Evolutionary conservation across 1,140 invertebrate species (phyloP).

Genomic region (Hormaphis cornu): DNA sequence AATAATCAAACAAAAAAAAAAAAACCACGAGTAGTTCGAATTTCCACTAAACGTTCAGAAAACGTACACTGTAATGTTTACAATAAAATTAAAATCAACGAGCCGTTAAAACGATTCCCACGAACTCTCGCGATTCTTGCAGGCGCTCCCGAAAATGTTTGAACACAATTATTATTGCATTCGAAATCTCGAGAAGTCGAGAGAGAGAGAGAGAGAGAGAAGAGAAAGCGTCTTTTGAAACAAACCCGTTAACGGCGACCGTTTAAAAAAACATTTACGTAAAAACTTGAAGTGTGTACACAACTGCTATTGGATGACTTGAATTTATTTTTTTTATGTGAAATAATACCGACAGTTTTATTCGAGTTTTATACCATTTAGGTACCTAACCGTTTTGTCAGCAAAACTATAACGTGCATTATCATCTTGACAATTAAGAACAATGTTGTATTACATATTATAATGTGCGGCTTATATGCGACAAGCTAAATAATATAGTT

Average conservation of each 20-base stretch:
- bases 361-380: not conserved
- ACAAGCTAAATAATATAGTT: too few species aligned
- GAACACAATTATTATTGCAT: not conserved
- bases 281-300: not conserved
- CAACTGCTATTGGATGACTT: not conserved
- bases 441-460: too few species aligned
- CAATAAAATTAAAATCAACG: not conserved
- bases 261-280: not conserved
- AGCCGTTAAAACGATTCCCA: conserved; percentile 18
- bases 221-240: not conserved
- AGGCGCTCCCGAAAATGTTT: not conserved
- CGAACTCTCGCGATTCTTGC: not conserved
- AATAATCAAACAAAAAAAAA: too few species aligned
- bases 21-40: not conserved
- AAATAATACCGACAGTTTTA: not conserved
- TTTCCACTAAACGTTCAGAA: not conserved
- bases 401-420: not conserved
- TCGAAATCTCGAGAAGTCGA: too few species aligned
- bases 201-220: too few species aligned
- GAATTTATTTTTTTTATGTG: not conserved
- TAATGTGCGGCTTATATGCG: too few species aligned
- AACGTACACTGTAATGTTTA: not conserved
- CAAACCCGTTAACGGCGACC: not conserved
- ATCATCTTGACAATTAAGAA: not conserved
- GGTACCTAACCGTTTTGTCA: not conserved